Evolutionary conservation across 23 tunicate genomes (phyloP).

Genomic region (Pegea sp.): DNA sequence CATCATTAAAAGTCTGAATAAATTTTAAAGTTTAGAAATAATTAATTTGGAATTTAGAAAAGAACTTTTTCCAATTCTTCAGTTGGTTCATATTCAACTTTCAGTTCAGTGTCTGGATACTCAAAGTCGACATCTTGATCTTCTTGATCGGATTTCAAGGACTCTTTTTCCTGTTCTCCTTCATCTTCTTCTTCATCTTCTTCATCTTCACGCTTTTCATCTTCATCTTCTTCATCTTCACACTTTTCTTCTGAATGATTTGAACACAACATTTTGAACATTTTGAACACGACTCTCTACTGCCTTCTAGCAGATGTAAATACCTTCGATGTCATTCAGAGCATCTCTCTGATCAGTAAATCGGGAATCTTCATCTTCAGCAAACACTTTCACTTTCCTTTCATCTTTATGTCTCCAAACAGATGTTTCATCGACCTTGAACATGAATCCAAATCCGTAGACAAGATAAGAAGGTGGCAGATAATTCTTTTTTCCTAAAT

Average conservation of each 20-base stretch:
- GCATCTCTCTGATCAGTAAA: constrained; percentile 4
- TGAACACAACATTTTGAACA: background rate
- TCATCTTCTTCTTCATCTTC: constrained; percentile 1
- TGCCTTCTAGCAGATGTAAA: background rate
- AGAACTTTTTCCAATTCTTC: constrained; percentile 9
- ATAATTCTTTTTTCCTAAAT: constrained; percentile 71
- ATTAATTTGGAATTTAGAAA: background rate
- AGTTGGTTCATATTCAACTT: constrained; percentile 4
- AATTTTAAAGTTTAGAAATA: background rate
- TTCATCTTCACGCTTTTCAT: background rate
- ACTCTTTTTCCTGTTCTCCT: background rate
- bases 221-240: background rate
- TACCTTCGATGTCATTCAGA: constrained; percentile 7
- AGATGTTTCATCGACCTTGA: constrained; percentile 85
- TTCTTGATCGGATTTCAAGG: background rate
- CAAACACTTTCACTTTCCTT: constrained; percentile 26
- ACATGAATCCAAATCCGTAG: constrained; percentile 81
- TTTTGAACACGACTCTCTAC: background rate
- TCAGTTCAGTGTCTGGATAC: constrained; percentile 23
- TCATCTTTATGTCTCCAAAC: constrained; percentile 85
- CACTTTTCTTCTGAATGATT: background rate
- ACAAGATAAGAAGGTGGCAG: constrained; percentile 88
- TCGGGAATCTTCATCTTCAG: constrained; percentile 24
- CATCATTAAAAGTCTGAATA: background rate
- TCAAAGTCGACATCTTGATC: background rate